Conservation (phyloP, 2,113 vertebrate genomes). For the Hemiprocne comata region DNA sequence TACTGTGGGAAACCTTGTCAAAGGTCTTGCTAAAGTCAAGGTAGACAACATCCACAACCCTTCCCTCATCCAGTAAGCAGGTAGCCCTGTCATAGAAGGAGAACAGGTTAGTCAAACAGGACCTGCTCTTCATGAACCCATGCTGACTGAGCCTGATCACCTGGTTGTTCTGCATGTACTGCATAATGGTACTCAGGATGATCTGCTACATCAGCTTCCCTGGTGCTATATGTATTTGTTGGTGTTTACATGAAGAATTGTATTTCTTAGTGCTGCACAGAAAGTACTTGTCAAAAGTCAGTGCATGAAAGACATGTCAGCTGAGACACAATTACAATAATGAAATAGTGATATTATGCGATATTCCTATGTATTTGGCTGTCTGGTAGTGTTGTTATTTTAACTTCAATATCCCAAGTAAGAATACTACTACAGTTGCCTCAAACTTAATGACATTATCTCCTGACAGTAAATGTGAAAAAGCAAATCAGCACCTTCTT, state of each 20-base stretch:
- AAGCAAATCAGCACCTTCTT: conserved; percentile 55
- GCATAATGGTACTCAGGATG: no score
- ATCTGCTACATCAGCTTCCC: no score
- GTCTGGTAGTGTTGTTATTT: background rate
- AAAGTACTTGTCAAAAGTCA: background rate
- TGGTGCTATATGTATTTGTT: background rate
- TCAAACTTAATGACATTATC: conserved; percentile 19
- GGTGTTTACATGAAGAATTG: background rate
- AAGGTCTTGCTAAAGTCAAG: no score
- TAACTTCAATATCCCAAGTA: background rate
- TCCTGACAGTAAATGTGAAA: conserved; percentile 26
- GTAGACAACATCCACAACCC: no score
- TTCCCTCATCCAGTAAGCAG: no score
- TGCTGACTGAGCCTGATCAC: no score
- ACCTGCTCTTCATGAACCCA: no score
- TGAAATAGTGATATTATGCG: background rate
- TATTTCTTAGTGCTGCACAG: background rate
- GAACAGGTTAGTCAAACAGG: no score
- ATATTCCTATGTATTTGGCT: background rate
- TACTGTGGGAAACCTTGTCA: no score
- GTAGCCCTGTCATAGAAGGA: no score
- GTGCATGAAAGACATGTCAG: background rate
- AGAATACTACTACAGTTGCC: background rate
- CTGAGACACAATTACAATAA: background rate
- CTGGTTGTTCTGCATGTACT: no score